Evolutionary conservation across 30 jellyfish, hydroid and myxozoan species (phyloP).

Genomic region (Aurelia aurita): DNA sequence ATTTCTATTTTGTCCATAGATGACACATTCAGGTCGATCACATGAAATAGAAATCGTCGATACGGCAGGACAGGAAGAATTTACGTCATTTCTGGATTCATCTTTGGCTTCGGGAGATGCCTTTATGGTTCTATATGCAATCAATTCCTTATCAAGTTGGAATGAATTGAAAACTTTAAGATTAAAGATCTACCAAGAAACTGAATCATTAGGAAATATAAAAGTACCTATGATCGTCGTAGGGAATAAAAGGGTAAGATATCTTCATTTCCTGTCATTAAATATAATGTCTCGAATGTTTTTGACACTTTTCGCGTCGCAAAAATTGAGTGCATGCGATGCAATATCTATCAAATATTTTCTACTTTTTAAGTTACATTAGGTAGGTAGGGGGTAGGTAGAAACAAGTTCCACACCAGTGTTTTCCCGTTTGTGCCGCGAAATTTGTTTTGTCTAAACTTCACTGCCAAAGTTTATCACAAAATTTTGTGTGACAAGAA

Average conservation of each 20-base stretch:
- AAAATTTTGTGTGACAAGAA: no score
- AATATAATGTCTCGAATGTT: no score
- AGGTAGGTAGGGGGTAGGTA: no score
- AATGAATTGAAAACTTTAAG: conserved; percentile 82
- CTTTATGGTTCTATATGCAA: conserved; percentile 88
- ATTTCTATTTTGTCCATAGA: conserved; percentile 26
- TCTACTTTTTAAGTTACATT: no score
- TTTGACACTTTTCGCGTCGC: no score
- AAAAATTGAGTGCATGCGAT: no score
- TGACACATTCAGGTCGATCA: conserved; percentile 72
- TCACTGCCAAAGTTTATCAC: no score
- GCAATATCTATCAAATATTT: no score
- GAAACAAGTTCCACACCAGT: no score
- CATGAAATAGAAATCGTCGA: conserved; percentile 92
- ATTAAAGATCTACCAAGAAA: conserved; percentile 70
- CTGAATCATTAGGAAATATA: conserved; percentile 49
- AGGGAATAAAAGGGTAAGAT: conserved; percentile 90
- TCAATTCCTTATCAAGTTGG: conserved; percentile 93
- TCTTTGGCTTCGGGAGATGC: conserved; percentile 97
- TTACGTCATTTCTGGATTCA: conserved; percentile 94
- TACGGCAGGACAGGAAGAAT: conserved; percentile 99
- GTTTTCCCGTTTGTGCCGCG: no score
- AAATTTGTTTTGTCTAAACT: no score
- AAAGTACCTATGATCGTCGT: conserved; percentile 89
- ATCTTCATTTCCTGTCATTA: no score